These are phyloP conservation scores for Lochmaea capreae DNA, from an alignment of 2,888 invertebrate genomes.

Conservation along the genomic window DNA sequence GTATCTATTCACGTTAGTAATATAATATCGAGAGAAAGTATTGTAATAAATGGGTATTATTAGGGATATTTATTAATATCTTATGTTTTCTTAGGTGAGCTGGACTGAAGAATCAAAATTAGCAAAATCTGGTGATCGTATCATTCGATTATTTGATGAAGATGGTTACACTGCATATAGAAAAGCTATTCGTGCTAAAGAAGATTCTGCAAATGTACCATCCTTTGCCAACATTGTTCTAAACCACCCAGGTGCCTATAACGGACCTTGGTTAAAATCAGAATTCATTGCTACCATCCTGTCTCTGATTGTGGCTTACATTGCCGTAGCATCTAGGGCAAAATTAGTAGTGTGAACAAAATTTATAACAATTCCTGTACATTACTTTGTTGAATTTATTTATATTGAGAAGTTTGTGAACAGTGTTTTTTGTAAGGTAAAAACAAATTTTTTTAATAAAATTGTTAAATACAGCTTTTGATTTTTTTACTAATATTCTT, in stretches of 20 bases:
- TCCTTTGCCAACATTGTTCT: conserved; percentile 79
- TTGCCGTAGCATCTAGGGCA: conserved; percentile 86
- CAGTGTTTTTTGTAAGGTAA: conserved; percentile 10
- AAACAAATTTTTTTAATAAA: conserved; percentile 19
- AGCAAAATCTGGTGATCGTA: conserved; percentile 84
- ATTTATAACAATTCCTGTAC: conserved; percentile 6
- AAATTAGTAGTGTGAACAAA: conserved; percentile 68
- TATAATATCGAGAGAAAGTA: neutral
- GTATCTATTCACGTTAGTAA: too few species aligned
- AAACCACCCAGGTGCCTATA: conserved; percentile 84
- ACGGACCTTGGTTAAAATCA: conserved; percentile 92
- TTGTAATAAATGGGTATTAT: neutral
- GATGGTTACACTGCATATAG: conserved; percentile 90
- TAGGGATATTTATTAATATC: neutral
- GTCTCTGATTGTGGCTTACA: conserved; percentile 84
- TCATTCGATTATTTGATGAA: conserved; percentile 88
- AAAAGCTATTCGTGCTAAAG: conserved; percentile 82
- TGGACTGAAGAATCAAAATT: conserved; percentile 91
- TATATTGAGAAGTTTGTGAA: conserved; percentile 29
- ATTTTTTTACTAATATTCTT: neutral
- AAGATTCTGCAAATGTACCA: conserved; percentile 74
- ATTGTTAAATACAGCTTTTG: neutral
- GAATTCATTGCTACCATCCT: conserved; percentile 87
- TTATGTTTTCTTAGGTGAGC: conserved; percentile 75
- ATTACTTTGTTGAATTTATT: conserved; percentile 31